A percentile compares a stretch with the other conserved stretches of the same genome.
These are phyloP conservation scores for Gopherus evgoodei DNA, from an alignment of 2,113 vertebrate genomes.

Conservation along the genomic window DNA sequence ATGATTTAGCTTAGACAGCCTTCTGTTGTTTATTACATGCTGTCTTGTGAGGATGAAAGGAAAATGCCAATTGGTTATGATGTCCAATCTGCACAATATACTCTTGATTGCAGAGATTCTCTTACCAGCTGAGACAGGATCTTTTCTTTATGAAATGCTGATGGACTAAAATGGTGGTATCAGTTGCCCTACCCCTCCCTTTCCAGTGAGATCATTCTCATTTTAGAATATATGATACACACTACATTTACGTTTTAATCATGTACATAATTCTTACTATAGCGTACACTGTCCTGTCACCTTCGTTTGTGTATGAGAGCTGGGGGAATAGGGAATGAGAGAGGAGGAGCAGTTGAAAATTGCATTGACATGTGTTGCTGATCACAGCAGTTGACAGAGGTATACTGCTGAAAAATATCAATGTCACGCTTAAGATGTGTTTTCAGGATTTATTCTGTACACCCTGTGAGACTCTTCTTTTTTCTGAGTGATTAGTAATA, in stretches of 20 bases:
- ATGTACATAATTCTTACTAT: rapidly evolving
- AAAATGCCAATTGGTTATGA: neutral
- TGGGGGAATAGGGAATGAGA: neutral
- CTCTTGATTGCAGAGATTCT: neutral
- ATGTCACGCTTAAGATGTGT: rapidly evolving
- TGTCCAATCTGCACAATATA: neutral
- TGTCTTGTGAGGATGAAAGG: neutral
- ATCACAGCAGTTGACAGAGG: neutral
- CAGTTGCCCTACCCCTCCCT: neutral
- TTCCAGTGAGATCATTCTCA: neutral
- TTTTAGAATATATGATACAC: neutral
- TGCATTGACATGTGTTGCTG: rapidly evolving
- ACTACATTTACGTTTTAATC: neutral
- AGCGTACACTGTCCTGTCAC: neutral
- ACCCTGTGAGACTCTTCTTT: neutral
- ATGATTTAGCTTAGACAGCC: neutral
- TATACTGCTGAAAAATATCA: neutral
- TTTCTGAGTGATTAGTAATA: rapidly evolving
- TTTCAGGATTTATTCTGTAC: neutral
- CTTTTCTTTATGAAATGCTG: neutral
- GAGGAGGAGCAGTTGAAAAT: neutral
- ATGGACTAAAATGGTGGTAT: neutral
- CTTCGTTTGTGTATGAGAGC: neutral
- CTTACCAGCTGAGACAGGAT: neutral
- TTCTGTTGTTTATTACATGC: neutral